A percentile compares a stretch with the other conserved stretches of the same genome.
phyloP scores from a whole-genome alignment of 2,797 vertebrate species.

The Gymnoscopelus microlampas region DNA sequence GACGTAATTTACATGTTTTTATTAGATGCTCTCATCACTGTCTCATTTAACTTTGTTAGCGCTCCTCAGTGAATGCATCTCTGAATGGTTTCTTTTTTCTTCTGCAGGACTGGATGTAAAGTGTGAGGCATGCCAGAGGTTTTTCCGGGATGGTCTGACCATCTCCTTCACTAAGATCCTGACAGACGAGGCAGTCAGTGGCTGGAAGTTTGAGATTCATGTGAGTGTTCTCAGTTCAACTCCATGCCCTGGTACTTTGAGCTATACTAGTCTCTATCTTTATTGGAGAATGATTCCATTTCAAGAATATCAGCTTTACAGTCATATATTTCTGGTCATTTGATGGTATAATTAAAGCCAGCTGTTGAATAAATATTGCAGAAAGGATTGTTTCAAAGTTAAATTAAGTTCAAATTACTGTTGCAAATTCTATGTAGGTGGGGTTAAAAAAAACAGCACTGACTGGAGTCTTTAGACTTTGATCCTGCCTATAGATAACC shows the following conservation, averaged over 20 bases:
- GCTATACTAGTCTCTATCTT: background rate
- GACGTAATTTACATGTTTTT: background rate
- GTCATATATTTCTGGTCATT: too few species aligned
- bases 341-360: too few species aligned
- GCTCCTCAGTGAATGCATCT: background rate
- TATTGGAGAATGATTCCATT: too few species aligned
- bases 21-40: background rate
- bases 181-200: conserved; percentile 98
- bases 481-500: too few species aligned
- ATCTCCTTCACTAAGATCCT: conserved; percentile 99
- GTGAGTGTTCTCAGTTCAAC: conserved; percentile 79
- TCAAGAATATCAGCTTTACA: too few species aligned
- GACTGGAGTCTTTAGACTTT: too few species aligned
- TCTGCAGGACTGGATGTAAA: conserved; percentile 96
- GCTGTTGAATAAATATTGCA: too few species aligned
- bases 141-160: conserved; percentile 98
- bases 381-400: too few species aligned
- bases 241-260: conserved; percentile 2
- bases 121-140: conserved; percentile 99
- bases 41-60: conserved; percentile 21
- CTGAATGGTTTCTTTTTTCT: conserved; percentile 25
- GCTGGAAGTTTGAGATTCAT: conserved; percentile 99
- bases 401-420: too few species aligned
- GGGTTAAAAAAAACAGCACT: too few species aligned
- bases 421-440: too few species aligned